These are phyloP conservation scores for Chironomus tepperi DNA, from an alignment of 1,140 invertebrate genomes.

Conservation along the genomic window DNA sequence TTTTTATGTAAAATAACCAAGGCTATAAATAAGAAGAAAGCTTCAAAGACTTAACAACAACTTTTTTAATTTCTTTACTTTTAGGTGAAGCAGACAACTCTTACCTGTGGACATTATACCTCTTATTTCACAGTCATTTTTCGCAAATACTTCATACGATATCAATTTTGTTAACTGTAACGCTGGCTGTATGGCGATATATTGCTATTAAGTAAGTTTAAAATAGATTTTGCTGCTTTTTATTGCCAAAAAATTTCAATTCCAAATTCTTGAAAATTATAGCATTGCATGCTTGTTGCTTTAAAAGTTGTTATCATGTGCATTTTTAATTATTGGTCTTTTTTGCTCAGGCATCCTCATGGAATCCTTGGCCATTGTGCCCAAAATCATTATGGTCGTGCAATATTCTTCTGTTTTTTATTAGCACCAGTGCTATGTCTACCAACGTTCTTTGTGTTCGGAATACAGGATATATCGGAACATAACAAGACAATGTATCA, in stretches of 20 bases:
- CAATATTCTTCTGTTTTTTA: conserved; percentile 62
- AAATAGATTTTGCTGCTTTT: neutral
- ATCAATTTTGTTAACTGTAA: conserved; percentile 85
- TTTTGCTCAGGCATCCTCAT: conserved; percentile 50
- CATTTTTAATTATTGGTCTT: conserved; percentile 66
- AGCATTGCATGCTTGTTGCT: conserved; percentile 58
- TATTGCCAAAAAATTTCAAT: too few relatives aligned
- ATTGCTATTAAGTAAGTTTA: conserved; percentile 59
- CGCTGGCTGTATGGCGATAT: conserved; percentile 86
- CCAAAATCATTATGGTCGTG: conserved; percentile 52
- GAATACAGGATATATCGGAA: conserved; percentile 41
- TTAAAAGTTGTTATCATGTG: conserved; percentile 75
- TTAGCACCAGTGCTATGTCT: conserved; percentile 67
- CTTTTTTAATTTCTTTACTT: neutral
- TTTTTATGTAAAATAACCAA: too few relatives aligned
- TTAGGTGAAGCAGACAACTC: conserved; percentile 44
- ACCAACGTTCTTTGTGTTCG: conserved; percentile 65
- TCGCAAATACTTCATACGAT: conserved; percentile 81
- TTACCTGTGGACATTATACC: conserved; percentile 71
- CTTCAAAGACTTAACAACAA: too few relatives aligned
- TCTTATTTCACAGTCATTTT: conserved; percentile 77
- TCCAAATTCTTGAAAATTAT: neutral
- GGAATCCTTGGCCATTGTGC: conserved; percentile 36
- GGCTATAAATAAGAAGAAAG: too few relatives aligned
- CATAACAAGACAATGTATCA: conserved; percentile 50